A percentile compares a stretch with the other conserved stretches of the same genome.
Conservation (phyloP, 1,140 invertebrate genomes). For the Meloidogyne hapla region DNA sequence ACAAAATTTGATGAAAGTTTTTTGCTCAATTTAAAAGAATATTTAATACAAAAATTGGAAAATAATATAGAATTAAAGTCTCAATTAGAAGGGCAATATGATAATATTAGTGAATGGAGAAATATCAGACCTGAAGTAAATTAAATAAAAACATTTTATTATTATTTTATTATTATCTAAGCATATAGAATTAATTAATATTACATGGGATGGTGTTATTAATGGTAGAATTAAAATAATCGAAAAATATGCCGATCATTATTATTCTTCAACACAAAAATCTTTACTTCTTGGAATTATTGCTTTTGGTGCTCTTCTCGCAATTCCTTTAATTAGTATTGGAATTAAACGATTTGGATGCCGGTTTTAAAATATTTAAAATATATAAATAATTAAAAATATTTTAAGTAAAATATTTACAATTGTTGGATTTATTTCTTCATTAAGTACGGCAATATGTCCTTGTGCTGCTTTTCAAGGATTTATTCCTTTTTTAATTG, state of each 20-base stretch:
- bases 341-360: conserved; percentile 36
- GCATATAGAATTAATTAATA: conserved; percentile 48
- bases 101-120: conserved; percentile 44
- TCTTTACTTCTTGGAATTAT: conserved; percentile 44
- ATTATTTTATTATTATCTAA: conserved; percentile 27
- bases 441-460: conserved; percentile 40
- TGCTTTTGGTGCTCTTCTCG: conserved; percentile 45
- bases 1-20: conserved; percentile 46
- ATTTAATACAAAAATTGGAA: conserved; percentile 35
- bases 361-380: conserved; percentile 11
- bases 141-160: background rate
- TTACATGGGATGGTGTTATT: conserved; percentile 54
- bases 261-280: conserved; percentile 45
- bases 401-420: conserved; percentile 47
- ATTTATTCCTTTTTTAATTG: conserved; percentile 43
- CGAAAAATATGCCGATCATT: conserved; percentile 41
- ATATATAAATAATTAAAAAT: background rate
- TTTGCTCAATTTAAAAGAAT: conserved; percentile 44
- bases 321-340: conserved; percentile 33
- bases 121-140: conserved; percentile 35
- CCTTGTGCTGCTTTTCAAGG: conserved; percentile 36
- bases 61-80: conserved; percentile 30
- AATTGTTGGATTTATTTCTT: conserved; percentile 47
- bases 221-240: conserved; percentile 45
- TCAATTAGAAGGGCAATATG: conserved; percentile 37